These are phyloP conservation scores for Orchestes rusci DNA, from an alignment of 2,888 invertebrate genomes.

Conservation along the genomic window DNA sequence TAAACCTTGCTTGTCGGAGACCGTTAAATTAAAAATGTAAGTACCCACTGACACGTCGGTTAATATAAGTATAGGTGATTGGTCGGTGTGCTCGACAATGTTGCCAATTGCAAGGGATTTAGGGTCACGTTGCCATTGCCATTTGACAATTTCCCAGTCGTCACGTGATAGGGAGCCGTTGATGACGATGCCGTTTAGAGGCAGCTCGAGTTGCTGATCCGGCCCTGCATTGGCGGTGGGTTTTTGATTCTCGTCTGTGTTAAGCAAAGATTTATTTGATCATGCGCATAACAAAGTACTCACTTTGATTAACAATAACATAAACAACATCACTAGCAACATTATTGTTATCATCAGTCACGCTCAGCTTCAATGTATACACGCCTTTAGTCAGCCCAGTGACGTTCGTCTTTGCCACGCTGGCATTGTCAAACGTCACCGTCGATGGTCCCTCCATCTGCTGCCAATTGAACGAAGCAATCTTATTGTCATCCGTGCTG, in stretches of 20 bases:
- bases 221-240: constrained; percentile 87
- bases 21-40: constrained; percentile 84
- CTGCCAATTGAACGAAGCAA: constrained; percentile 78
- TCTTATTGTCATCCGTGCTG: constrained; percentile 68
- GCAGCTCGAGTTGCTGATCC: constrained; percentile 69
- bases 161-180: constrained; percentile 83
- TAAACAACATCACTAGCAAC: constrained; percentile 65
- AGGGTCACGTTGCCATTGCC: constrained; percentile 75
- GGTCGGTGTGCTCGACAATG: constrained; percentile 64
- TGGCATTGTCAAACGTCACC: constrained; percentile 44
- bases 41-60: constrained; percentile 79
- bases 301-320: constrained; percentile 80
- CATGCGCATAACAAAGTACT: too few species aligned
- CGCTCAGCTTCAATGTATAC: constrained; percentile 74
- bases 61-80: constrained; percentile 68
- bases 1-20: constrained; percentile 83
- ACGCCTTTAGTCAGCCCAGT: constrained; percentile 76
- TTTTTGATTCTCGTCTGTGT: constrained; percentile 83
- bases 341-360: constrained; percentile 77
- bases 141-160: constrained; percentile 77
- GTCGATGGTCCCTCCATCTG: constrained; percentile 64
- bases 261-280: too few species aligned
- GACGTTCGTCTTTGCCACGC: constrained; percentile 58
- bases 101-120: constrained; percentile 77
- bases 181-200: constrained; percentile 66